Evolutionary conservation across 2,888 invertebrate species (phyloP), one percentile per base, ranked within the genome.

Genomic region (Drosophila antonietae): DNA sequence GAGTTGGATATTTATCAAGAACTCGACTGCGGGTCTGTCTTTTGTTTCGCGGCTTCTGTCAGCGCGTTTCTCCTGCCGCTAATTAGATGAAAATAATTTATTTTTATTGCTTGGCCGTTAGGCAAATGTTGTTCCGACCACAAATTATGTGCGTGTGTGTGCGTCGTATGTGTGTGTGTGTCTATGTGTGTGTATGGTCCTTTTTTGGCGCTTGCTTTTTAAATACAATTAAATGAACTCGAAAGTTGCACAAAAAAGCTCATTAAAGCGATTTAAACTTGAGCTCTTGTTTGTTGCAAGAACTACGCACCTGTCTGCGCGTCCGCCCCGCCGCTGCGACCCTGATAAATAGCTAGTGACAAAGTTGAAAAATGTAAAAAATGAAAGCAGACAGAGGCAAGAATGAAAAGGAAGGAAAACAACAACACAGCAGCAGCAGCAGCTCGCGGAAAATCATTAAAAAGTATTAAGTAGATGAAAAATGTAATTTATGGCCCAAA

Each of bases 391-490:
- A 49, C 28, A 18, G 28, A 31, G 20, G 39, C 9, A 31, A 20
- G 31, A 7, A 15, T 28, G 35, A 28, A n/a, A 33, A 5, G 51
- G 55, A 49, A 37, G 8, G 28, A 55, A 31, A 33, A 49, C n/a
- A 49, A 33, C n/a, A 31, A 39, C 14, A 37, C 14, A 47, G 5
- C 39, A 44, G 31, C 23, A 64, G 58, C 65, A 46, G 53, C 49
- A 60, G 31, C 55, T 55, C 51, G 68, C 63, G 67, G 69, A 80
- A 75, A 83, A 88, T 88, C 90, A 88, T 89, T 85, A 88, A 85
- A 81, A 85, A 85, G 84, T 89, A 88, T 89, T 89, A 88, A 73
- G 83, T 82, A 87, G 84, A 84, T 89, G 86, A 73, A 84, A 89
- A 88, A 80, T 80, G 80, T 89, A 89, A 85, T 85, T 85, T 85